These are phyloP conservation scores for Panurus biarmicus DNA, from an alignment of 2,113 vertebrate species.

Conservation along the genomic window DNA sequence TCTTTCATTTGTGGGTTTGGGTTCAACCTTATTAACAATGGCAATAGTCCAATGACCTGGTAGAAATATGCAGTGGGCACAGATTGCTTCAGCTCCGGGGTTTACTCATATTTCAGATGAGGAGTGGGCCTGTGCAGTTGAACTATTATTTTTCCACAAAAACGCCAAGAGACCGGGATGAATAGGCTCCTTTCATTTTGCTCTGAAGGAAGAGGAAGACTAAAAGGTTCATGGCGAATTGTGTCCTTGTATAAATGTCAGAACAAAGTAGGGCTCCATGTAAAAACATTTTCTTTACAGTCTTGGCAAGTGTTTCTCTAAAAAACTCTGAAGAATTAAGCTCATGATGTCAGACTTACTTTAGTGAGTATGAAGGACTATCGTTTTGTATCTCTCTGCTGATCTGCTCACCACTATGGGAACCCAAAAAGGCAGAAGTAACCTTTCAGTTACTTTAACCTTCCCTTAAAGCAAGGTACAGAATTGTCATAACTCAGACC, in stretches of 20 bases:
- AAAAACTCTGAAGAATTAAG: not conserved
- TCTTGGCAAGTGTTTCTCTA: not conserved
- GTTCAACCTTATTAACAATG: slow-evolving; percentile 25
- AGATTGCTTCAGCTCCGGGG: not conserved
- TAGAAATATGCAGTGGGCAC: slow-evolving; percentile 40
- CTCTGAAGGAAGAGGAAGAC: slow-evolving; percentile 40
- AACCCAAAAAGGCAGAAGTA: not conserved
- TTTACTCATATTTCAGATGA: slow-evolving; percentile 48
- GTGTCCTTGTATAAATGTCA: slow-evolving; percentile 40
- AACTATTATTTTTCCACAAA: slow-evolving; percentile 54
- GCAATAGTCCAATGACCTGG: not conserved
- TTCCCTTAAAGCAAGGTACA: not conserved
- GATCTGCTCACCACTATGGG: not conserved
- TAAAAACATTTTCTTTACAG: slow-evolving; percentile 58
- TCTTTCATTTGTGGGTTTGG: slow-evolving; percentile 28
- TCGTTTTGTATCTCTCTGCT: not conserved
- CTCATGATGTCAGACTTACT: slow-evolving; percentile 9
- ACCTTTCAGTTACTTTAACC: not conserved
- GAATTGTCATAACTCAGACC: not conserved
- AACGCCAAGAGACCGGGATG: slow-evolving; percentile 3
- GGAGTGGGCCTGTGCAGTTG: slow-evolving; percentile 30
- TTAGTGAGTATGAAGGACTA: not conserved
- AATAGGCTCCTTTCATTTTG: slow-evolving; percentile 54
- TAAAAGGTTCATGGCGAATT: slow-evolving; percentile 29
- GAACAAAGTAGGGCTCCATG: slow-evolving; percentile 15